Evolutionary conservation across 2,888 invertebrate genomes (phyloP), one percentile per base, ranked within the genome.

Genomic region (Aporophyla lueneburgensis): DNA sequence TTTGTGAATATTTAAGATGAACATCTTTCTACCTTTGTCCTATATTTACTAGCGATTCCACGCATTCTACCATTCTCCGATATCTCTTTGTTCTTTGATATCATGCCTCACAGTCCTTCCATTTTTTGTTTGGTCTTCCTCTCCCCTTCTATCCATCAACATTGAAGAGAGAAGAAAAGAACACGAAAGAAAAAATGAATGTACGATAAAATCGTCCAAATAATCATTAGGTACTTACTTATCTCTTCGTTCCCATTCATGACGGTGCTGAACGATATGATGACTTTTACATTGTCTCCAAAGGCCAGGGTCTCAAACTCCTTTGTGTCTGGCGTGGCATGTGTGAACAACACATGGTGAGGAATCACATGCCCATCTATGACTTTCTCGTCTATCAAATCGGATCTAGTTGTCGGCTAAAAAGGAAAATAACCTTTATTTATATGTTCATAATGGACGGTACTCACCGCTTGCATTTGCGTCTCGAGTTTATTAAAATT

Each of bases 351-450:
- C 43, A 99, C 99, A 91, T 98, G 97, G 91, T 98, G 97, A 0
- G 99, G 98, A 87, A 99, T 98, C 72, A 99, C 98, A 93, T 99
- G 99, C 0, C 99, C 99, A 92, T 99, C 98, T 81, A 99, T 98
- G 74, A 99, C 98, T 93, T 98, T 98, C 66, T 97, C 97, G 93
- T 99, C 99, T 79, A 99, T 98, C 89, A 98, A 97, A 88, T 98
- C 97, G 51, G 98, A 97, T 82, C 98, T 97, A 16, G 98, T 97
- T 40, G 97, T 96, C 79, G 97, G 97, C 98, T 98, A 91, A 27
- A 92, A 93, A 59, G 78, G 74, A 81, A 80, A 76, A 33, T 9
- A 27, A 14, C 43, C 6, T 53, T 70, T 54, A 76, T 54, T 46
- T 27, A 19, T 4, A n/a, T 56, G 5, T 14, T 19, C 5, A 0